These are phyloP conservation scores for Biston stratarius DNA, from an alignment of 2,888 invertebrate genomes.

Conservation along the genomic window DNA sequence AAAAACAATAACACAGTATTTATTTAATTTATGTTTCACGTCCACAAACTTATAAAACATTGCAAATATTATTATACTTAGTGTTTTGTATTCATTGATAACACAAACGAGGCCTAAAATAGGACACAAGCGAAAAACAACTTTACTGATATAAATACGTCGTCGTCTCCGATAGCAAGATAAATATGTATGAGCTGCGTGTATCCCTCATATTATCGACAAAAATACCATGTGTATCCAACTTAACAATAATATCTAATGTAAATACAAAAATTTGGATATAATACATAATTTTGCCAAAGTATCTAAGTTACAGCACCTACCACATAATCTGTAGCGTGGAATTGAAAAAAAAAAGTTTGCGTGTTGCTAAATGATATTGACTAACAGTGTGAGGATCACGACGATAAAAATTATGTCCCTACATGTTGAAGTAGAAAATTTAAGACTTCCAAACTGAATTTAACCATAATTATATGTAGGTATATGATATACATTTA, in stretches of 20 bases:
- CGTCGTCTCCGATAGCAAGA: conserved; percentile 3
- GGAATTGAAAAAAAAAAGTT: no score
- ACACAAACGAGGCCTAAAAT: neutral
- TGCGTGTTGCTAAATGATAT: no score
- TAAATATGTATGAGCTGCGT: conserved; percentile 11
- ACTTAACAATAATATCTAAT: neutral
- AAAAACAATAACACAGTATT: no score
- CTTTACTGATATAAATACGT: conserved; percentile 2
- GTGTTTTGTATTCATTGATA: conserved; percentile 11
- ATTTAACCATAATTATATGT: no score
- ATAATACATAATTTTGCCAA: neutral
- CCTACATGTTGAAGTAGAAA: no score
- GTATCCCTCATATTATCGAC: conserved; percentile 4
- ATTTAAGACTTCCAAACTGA: no score
- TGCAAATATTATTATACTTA: neutral
- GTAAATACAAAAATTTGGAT: neutral
- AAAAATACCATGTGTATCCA: conserved; percentile 2
- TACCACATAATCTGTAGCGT: no score
- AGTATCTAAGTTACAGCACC: no score
- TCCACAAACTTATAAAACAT: neutral
- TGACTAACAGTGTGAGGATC: no score
- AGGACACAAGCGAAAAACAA: conserved; percentile 19
- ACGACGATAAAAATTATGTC: no score
- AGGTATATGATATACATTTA: no score
- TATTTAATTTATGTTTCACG: no score